phyloP scores from a whole-genome alignment of 1,140 invertebrate species.

The Panonychus citri region DNA sequence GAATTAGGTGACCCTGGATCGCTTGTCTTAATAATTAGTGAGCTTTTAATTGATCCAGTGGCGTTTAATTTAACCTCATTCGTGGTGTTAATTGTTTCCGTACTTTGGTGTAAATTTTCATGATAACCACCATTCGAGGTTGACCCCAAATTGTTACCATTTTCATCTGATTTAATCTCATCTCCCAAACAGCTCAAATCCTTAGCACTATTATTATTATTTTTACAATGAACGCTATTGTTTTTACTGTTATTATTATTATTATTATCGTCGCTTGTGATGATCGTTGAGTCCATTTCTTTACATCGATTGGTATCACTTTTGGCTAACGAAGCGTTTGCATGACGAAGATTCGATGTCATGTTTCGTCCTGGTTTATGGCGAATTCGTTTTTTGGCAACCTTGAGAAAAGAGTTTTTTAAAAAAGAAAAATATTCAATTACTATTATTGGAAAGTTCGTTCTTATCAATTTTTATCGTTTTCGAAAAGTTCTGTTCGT shows the following conservation, averaged over 20 bases:
- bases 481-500: too few species aligned
- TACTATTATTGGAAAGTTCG: neutral
- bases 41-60: neutral
- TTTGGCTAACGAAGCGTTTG: too few species aligned
- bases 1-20: too few species aligned
- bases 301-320: neutral
- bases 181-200: neutral
- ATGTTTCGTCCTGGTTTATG: neutral
- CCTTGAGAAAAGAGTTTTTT: neutral
- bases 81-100: neutral
- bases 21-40: neutral
- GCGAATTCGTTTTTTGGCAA: neutral
- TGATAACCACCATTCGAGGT: constrained; percentile 7
- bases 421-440: neutral
- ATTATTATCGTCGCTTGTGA: neutral
- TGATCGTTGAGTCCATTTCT: neutral
- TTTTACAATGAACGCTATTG: neutral
- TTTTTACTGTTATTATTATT: neutral
- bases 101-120: too few species aligned
- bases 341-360: neutral
- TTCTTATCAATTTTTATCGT: too few species aligned
- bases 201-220: neutral
- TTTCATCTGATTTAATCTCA: neutral
- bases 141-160: neutral
- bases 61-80: neutral